Percentiles rank a stretch among this genome's conserved stretches.
Evolutionary conservation across 1,140 invertebrate genomes (phyloP).

Genomic region (Lepidurus couesii): DNA sequence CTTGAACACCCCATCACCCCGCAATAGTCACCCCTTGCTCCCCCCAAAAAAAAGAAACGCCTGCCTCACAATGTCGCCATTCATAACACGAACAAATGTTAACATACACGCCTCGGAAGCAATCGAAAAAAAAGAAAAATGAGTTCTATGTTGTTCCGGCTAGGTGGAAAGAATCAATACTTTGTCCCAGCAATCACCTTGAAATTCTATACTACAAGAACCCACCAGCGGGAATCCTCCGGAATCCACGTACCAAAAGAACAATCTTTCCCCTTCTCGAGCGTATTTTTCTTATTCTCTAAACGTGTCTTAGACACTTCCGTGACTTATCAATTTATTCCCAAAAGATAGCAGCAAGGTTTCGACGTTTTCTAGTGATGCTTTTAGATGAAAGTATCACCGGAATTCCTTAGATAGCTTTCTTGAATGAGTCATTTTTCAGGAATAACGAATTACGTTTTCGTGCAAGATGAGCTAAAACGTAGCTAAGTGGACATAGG

Average conservation of each 20-base stretch:
- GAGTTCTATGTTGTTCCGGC: background rate
- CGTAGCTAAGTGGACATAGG: background rate
- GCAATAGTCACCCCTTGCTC: background rate
- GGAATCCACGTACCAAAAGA: background rate
- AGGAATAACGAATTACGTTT: too few relatives aligned
- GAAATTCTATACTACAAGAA: background rate
- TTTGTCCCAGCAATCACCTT: background rate
- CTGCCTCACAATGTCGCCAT: background rate
- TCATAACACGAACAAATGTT: constrained; percentile 14
- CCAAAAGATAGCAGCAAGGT: too few relatives aligned
- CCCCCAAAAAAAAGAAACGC: background rate
- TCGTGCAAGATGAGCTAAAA: background rate
- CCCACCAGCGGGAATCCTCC: background rate
- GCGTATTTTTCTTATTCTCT: too few relatives aligned
- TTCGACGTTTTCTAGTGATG: too few relatives aligned
- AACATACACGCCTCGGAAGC: background rate
- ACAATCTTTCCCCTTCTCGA: too few relatives aligned
- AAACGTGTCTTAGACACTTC: too few relatives aligned
- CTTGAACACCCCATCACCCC: background rate
- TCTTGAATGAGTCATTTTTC: too few relatives aligned
- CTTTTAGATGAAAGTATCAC: background rate
- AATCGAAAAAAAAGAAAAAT: background rate
- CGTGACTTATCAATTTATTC: too few relatives aligned
- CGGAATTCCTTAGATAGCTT: background rate
- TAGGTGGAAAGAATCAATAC: constrained; percentile 3